phyloP scores from a whole-genome alignment of 2,113 vertebrate species.

The Salvelinus namaycush region DNA sequence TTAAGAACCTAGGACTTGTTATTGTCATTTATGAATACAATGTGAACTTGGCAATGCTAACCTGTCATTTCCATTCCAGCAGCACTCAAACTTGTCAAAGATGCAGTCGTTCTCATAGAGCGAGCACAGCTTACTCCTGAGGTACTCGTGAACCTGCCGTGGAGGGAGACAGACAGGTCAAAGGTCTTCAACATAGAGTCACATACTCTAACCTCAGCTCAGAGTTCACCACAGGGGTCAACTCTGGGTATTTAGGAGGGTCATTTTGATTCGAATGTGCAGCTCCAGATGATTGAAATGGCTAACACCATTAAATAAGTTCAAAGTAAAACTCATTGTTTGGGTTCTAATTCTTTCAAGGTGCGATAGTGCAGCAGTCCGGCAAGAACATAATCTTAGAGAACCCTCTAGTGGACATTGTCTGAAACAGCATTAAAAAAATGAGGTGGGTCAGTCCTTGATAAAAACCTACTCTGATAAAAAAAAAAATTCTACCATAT shows the following conservation, averaged over 20 bases:
- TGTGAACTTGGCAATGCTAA: slow-evolving; percentile 25
- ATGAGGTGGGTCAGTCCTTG: too few species aligned
- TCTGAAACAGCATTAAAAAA: background rate
- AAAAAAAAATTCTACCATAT: background rate
- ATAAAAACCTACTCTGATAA: too few species aligned
- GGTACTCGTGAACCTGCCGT: slow-evolving; percentile 75
- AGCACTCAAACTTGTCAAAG: slow-evolving; percentile 82
- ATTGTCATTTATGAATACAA: background rate
- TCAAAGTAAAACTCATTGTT: background rate
- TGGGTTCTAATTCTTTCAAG: background rate
- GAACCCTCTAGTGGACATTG: slow-evolving; percentile 41
- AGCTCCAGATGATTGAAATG: too few species aligned
- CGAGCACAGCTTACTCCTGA: slow-evolving; percentile 80
- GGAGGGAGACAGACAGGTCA: background rate
- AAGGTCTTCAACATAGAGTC: background rate
- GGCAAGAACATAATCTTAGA: background rate
- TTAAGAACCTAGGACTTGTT: background rate
- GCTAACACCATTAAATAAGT: background rate
- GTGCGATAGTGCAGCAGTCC: background rate
- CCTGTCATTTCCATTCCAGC: slow-evolving; percentile 81
- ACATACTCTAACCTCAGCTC: background rate
- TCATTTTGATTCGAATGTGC: too few species aligned
- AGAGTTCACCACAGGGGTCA: too few species aligned
- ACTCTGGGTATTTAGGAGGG: too few species aligned
- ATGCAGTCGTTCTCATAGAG: slow-evolving; percentile 82